phyloP scores from a whole-genome alignment of 2,888 invertebrate genomes.

The Drosophila suboccidentalis region DNA sequence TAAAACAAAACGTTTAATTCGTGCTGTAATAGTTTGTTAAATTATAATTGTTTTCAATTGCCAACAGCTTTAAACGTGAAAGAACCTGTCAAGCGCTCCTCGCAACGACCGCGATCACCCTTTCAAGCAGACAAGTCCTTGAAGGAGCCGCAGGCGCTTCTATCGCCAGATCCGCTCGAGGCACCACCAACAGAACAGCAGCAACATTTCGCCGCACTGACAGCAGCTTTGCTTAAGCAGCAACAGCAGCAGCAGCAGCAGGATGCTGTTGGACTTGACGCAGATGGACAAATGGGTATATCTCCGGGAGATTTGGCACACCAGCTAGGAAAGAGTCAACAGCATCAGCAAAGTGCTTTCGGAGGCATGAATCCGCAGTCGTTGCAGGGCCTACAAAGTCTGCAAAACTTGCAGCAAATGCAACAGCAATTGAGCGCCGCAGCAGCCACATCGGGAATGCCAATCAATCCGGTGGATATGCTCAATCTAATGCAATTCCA shows the following conservation, averaged over 20 bases:
- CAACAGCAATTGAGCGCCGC: slow-evolving; percentile 80
- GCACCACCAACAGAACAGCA: slow-evolving; percentile 45
- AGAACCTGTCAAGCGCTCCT: slow-evolving; percentile 19
- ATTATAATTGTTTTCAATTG: background rate
- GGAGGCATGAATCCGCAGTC: slow-evolving; percentile 46
- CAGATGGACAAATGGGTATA: slow-evolving; percentile 50
- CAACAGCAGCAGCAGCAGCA: slow-evolving; percentile 36
- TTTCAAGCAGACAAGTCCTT: slow-evolving; percentile 10
- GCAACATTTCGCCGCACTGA: slow-evolving; percentile 65
- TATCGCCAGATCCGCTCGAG: slow-evolving; percentile 40
- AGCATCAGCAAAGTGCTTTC: slow-evolving; percentile 39
- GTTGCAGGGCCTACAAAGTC: slow-evolving; percentile 74
- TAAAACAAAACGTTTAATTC: no score
- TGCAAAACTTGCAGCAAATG: slow-evolving; percentile 84
- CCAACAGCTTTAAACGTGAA: slow-evolving; percentile 21
- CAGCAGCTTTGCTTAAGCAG: slow-evolving; percentile 71
- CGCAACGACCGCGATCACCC: slow-evolving; percentile 21
- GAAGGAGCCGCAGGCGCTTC: slow-evolving; percentile 35
- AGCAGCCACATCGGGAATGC: slow-evolving; percentile 86
- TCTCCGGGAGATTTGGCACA: slow-evolving; percentile 38
- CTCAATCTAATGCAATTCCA: slow-evolving; percentile 95
- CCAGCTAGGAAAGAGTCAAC: slow-evolving; percentile 1
- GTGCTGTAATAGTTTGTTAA: no score
- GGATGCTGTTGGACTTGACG: slow-evolving; percentile 40
- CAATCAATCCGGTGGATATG: slow-evolving; percentile 93